Conservation (phyloP, 1,140 invertebrate species). For the Calephelis virginiensis region DNA sequence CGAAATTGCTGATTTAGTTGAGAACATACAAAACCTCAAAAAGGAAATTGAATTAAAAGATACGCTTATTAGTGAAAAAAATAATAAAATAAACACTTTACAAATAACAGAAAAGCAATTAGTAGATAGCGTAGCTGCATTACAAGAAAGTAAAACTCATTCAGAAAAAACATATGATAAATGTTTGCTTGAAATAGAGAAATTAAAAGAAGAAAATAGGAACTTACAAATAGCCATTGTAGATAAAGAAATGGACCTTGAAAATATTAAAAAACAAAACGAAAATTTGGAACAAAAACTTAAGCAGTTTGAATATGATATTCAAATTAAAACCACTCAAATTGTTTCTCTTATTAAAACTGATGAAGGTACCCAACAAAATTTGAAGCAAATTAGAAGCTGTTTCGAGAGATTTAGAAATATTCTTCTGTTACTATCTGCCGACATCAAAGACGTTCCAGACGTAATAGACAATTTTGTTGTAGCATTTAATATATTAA, state of each 20-base stretch:
- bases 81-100: not conserved
- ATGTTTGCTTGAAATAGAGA: slow-evolving; percentile 26
- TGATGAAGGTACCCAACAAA: slow-evolving; percentile 34
- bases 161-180: slow-evolving; percentile 33
- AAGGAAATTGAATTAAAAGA: slow-evolving; percentile 4
- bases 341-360: slow-evolving; percentile 38
- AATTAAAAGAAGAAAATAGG: slow-evolving; percentile 36
- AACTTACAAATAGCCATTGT: slow-evolving; percentile 26
- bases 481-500: slow-evolving; percentile 37
- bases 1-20: not conserved
- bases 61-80: not conserved
- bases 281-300: slow-evolving; percentile 36
- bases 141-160: slow-evolving; percentile 26
- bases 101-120: slow-evolving; percentile 30
- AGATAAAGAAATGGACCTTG: slow-evolving; percentile 34
- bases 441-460: slow-evolving; percentile 42
- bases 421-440: slow-evolving; percentile 41
- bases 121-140: slow-evolving; percentile 33
- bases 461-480: slow-evolving; percentile 45
- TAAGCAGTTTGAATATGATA: slow-evolving; percentile 34
- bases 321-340: slow-evolving; percentile 37
- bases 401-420: slow-evolving; percentile 42
- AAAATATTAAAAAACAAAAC: slow-evolving; percentile 35
- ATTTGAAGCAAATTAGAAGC: slow-evolving; percentile 39
- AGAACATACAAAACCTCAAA: slow-evolving; percentile 1